A percentile compares a stretch with the other conserved stretches of the same genome.
Conservation (phyloP, 2,888 invertebrate genomes). For the Cephus nigrinus region DNA sequence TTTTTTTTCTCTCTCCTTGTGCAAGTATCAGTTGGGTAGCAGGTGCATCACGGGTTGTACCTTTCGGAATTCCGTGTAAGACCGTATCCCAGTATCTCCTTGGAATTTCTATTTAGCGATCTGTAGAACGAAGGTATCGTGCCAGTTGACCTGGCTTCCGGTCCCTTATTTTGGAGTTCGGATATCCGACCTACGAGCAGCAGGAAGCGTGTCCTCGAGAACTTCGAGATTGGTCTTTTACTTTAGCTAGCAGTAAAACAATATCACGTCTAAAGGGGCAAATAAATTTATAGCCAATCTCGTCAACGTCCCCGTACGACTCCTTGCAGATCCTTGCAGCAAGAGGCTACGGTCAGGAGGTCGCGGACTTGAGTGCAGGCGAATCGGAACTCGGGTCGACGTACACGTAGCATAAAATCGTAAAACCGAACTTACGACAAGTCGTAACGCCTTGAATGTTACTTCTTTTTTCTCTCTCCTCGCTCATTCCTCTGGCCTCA, state of each 20-base stretch:
- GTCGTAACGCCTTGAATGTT: conserved; percentile 45
- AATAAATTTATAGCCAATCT: conserved; percentile 62
- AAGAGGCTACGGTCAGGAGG: neutral
- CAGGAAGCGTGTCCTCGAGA: no score
- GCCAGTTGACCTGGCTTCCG: no score
- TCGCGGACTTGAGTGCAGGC: conserved; percentile 21
- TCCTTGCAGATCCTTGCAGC: conserved; percentile 29
- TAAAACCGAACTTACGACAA: conserved; percentile 60
- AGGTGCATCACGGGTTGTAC: no score
- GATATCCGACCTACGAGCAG: no score
- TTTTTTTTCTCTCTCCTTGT: no score
- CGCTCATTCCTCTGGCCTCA: neutral
- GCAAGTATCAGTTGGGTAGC: no score
- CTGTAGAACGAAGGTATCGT: no score
- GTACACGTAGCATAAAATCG: conserved; percentile 61
- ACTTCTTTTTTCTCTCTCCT: conserved; percentile 18
- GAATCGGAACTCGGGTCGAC: conserved; percentile 42
- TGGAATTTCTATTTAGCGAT: no score
- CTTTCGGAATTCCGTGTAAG: no score
- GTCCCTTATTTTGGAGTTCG: no score
- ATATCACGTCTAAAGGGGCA: conserved; percentile 56
- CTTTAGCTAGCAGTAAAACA: conserved; percentile 55
- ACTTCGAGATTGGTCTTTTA: conserved; percentile 35
- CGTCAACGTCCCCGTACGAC: conserved; percentile 47
- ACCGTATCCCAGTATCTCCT: no score